These are phyloP conservation scores for Tinea pellionella DNA, from an alignment of 2,888 invertebrate species.

Conservation along the genomic window DNA sequence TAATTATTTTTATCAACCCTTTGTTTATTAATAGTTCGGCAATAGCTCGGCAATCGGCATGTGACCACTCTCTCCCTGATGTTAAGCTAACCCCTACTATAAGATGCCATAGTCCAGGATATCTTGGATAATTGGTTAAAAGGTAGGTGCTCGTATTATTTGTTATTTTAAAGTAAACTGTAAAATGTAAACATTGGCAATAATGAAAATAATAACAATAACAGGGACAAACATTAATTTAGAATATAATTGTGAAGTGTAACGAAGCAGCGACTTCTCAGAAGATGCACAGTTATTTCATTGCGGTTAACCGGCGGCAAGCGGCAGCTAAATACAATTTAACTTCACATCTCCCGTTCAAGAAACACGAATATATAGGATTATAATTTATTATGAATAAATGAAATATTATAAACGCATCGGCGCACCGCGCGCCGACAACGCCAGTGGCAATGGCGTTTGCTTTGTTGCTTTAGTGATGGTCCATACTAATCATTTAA, in stretches of 20 bases:
- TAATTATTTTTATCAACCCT: too few relatives aligned
- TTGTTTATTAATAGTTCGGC: too few relatives aligned
- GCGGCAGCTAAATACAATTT: constrained; percentile 15
- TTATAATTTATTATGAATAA: constrained; percentile 71
- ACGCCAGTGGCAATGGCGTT: constrained; percentile 68
- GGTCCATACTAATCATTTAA: constrained; percentile 19
- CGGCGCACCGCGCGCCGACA: constrained; percentile 61
- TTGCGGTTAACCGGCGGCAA: constrained; percentile 14
- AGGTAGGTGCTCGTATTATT: too few relatives aligned
- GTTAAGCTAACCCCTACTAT: too few relatives aligned
- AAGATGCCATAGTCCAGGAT: too few relatives aligned
- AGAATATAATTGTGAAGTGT: background rate
- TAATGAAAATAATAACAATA: background rate
- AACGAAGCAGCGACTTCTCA: constrained; percentile 9
- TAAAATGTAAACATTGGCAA: too few relatives aligned
- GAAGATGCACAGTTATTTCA: constrained; percentile 13
- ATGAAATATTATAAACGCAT: constrained; percentile 70
- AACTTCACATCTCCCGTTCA: constrained; percentile 15
- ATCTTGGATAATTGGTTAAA: too few relatives aligned
- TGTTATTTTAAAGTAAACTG: too few relatives aligned
- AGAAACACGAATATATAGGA: constrained; percentile 36
- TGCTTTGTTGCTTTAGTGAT: constrained; percentile 54
- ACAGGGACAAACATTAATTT: background rate
- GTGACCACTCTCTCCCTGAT: too few relatives aligned
- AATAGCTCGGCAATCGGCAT: too few relatives aligned